Evolutionary conservation across 2,797 vertebrate genomes (phyloP).

Genomic region (Allochrocebus solatus): DNA sequence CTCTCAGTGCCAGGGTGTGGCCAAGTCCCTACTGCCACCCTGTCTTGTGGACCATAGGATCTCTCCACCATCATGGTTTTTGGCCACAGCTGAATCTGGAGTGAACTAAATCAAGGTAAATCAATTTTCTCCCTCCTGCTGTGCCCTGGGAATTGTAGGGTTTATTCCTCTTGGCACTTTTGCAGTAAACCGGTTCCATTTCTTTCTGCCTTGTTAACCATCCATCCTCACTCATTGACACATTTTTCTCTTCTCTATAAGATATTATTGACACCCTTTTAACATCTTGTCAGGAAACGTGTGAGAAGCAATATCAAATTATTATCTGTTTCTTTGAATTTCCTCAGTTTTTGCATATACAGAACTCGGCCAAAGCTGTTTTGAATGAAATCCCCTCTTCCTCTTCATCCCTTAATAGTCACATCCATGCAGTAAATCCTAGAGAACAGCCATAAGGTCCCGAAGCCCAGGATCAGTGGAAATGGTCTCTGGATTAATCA

Average conservation of each 20-base stretch:
- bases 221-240: background rate
- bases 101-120: background rate
- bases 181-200: background rate
- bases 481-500: background rate
- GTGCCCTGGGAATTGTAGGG: background rate
- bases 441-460: background rate
- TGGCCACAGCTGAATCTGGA: too few species aligned
- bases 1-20: background rate
- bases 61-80: background rate
- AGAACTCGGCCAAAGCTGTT: background rate
- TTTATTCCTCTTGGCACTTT: background rate
- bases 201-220: background rate
- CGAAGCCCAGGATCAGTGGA: background rate
- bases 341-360: background rate
- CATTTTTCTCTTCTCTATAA: background rate
- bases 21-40: rapidly evolving
- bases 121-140: background rate
- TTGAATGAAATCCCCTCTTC: background rate
- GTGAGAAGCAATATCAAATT: background rate
- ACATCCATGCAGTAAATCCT: background rate
- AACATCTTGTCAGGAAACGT: background rate
- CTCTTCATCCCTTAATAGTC: background rate
- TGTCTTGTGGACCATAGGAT: background rate
- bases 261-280: background rate
- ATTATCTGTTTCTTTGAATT: background rate